Evolutionary conservation across 2,888 invertebrate species (phyloP), one percentile per base, ranked within the genome.

Genomic region (Temnothorax ravouxi): DNA sequence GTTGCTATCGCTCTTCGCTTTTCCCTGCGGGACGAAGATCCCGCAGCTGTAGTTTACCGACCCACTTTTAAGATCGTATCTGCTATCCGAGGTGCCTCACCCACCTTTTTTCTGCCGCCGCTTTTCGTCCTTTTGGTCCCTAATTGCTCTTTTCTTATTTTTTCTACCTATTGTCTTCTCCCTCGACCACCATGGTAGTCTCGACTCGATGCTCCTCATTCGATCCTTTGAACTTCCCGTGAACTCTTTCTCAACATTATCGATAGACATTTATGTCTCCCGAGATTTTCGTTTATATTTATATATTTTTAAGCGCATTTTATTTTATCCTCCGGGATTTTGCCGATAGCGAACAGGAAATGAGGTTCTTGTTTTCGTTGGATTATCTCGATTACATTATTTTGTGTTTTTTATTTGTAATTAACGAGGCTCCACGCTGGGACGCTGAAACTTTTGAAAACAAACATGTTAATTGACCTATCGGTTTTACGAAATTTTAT

Each of bases 11-110:
- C 84, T 87, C 86, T 83, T 81, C 88, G 85, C 84, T 88, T 79
- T 79, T 71, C 71, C 90, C 90, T 79, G 76, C 89, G 88, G 89
- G 88, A 89, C 84, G 74, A 71, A 87, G 83, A 89, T 89, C 86
- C 81, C 81, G 84, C 83, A 85, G 83, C 82, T 83, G 87, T 83
- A 87, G 86, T 86, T 89, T 88, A 85, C 76, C 87, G 90, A 88
- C 86, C 90, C 79, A 89, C 90, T 88, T 90, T 81, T 87, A 38
- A 88, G 88, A 90, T 90, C 84, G 61, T 90, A 89, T 90, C 90
- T 84, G 59, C 21, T 72, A 47, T 47, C 76, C 72, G 76, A 61
- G 62, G 25, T n/a, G 59, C 66, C 81, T 74, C 34, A 62, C 82
- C 77, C 34, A 62, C 82, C 77, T 81, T 81, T 85, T 81, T 81